phyloP scores from a whole-genome alignment of 2,113 vertebrate species.

The Oreochromis spilurus region DNA sequence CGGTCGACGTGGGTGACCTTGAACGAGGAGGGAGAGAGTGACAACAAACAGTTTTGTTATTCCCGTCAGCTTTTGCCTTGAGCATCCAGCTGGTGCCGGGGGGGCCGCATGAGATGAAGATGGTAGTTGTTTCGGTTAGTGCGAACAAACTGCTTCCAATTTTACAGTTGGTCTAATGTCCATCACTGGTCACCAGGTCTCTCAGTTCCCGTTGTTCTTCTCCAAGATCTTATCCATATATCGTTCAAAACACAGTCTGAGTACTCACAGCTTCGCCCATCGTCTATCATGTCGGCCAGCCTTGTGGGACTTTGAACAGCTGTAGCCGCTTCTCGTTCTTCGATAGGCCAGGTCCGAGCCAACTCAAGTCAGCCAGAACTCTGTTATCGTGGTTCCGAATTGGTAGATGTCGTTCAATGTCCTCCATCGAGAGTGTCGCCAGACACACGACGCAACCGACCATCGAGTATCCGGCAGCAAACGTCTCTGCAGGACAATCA shows the following conservation, averaged over 20 bases:
- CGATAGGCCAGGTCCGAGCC: background rate
- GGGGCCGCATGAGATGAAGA: background rate
- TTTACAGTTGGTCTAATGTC: background rate
- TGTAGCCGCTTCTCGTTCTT: background rate
- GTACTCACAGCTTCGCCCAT: background rate
- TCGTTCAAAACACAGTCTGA: background rate
- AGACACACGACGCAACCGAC: background rate
- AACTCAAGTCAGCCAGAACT: background rate
- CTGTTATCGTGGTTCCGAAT: background rate
- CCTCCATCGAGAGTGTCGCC: rapidly evolving
- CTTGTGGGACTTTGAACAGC: background rate
- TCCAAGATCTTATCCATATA: background rate
- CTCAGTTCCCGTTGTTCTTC: background rate
- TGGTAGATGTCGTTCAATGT: background rate
- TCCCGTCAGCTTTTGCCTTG: too few species aligned
- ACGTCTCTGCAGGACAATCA: rapidly evolving
- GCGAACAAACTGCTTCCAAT: background rate
- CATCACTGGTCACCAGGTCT: background rate
- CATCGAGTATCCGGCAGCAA: background rate
- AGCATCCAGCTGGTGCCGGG: too few species aligned
- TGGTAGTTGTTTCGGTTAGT: background rate
- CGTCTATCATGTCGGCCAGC: rapidly evolving
- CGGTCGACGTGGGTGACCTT: too few species aligned
- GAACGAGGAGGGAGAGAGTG: too few species aligned
- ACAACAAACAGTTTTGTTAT: too few species aligned